Conservation (phyloP, 2,888 invertebrate genomes). For the Amphipyra berbera region DNA sequence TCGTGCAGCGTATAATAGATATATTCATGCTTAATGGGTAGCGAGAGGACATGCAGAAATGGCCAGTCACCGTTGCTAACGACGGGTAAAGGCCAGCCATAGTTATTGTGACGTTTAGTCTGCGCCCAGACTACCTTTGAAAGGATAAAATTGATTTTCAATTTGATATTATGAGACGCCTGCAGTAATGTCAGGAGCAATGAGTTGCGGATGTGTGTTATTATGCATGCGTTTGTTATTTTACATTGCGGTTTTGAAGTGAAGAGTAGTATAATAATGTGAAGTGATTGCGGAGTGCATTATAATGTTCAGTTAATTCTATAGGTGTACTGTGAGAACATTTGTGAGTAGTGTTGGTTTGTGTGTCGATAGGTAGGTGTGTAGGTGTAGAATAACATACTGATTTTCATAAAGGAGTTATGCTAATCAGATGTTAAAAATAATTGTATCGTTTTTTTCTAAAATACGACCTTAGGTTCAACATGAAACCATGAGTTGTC, state of each 20-base stretch:
- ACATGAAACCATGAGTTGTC: no score
- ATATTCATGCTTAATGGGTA: constrained; percentile 46
- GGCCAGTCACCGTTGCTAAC: constrained; percentile 83
- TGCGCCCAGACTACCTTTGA: constrained; percentile 49
- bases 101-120: constrained; percentile 54
- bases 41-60: constrained; percentile 71
- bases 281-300: constrained; percentile 46
- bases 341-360: constrained; percentile 9
- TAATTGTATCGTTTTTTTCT: no score
- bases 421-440: no score
- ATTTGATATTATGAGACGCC: constrained; percentile 60
- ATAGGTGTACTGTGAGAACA: constrained; percentile 39
- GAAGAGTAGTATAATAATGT: constrained; percentile 50
- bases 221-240: constrained; percentile 52
- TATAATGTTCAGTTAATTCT: constrained; percentile 49
- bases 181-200: constrained; percentile 62
- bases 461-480: no score
- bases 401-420: no score
- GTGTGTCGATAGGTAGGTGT: background rate
- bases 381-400: no score
- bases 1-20: constrained; percentile 41
- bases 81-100: constrained; percentile 68
- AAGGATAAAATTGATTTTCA: constrained; percentile 69
- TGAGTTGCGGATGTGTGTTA: constrained; percentile 52
- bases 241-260: constrained; percentile 40